Base-by-base conservation (phyloP, 2,888 invertebrate species). In the Meteorus cinctellus region DNA sequence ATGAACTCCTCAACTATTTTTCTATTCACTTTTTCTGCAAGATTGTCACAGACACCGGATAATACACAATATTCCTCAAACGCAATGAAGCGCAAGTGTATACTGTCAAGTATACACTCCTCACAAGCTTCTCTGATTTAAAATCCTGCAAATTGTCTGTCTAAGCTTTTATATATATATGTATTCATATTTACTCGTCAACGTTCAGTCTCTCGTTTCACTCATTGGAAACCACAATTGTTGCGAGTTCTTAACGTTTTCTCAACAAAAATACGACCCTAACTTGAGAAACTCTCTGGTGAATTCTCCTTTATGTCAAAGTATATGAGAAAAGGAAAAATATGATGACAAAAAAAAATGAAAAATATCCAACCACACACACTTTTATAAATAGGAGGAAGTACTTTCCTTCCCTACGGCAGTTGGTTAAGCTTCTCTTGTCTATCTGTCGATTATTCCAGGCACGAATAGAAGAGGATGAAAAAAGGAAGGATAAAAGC, bases 401-500 rank as follows among this genome's bases (percentile, higher is more conserved):
- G 55, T 16, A 55, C n/a, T 55, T 55, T 29, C 31, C 19, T 48
- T 10, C 19, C 55, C 31, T 51, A 10, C 45, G 48, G 41, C 36
- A 27, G 19, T 27, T 51, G 27, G n/a, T 16, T 24, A 31, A 24
- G 55, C 55, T 69, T 29, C 29, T 29, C 55, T 31, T 69, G 31
- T 34, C 34, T 34, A 68, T 34, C 55, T 31, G 55, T 51, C 24
- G 69, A 69, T 69, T 69, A 69, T 55, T 55, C 69, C 51, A 5
- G 24, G 55, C 69, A 51, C 55, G 69, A 69, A 69, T 69, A 55
- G 31, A 10, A 69, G 34, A 48, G 29, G 69, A 55, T 55, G 5
- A 51, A 69, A 19, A 51, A 34, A 55, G 14, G 29, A 36, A 36
- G 66, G 68, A 29, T 27, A 48, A 68, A 16, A 45, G 29, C 67